These are phyloP conservation scores for Meganola albula DNA, from an alignment of 2,888 invertebrate genomes.

Conservation along the genomic window DNA sequence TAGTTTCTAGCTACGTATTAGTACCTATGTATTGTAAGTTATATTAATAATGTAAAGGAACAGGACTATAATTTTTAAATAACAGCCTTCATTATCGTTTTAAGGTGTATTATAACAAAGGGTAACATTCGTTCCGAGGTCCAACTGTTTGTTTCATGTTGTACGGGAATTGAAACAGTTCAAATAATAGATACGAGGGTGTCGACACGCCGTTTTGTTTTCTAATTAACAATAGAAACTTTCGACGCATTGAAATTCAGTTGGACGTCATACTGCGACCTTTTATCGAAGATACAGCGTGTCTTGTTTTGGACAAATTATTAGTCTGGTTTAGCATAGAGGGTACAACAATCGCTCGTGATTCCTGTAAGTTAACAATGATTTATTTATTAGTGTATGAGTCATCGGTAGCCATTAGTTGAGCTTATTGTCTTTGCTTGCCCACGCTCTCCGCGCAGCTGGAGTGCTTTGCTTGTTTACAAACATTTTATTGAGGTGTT, in stretches of 20 bases:
- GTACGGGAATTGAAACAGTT: conserved; percentile 57
- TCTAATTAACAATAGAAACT: conserved; percentile 57
- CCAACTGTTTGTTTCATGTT: conserved; percentile 40
- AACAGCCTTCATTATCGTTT: conserved; percentile 62
- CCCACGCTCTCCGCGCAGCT: conserved; percentile 51
- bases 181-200: conserved; percentile 68
- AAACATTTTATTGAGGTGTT: conserved; percentile 76
- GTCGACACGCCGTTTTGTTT: conserved; percentile 73
- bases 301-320: conserved; percentile 73
- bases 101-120: conserved; percentile 46
- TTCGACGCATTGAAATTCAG: conserved; percentile 32
- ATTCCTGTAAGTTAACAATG: conserved; percentile 70
- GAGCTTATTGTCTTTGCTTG: conserved; percentile 59
- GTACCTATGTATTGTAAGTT: too few relatives aligned
- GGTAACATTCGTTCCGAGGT: conserved; percentile 56
- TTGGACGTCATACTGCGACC: conserved; percentile 67
- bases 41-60: conserved; percentile 22
- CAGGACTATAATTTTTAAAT: conserved; percentile 59
- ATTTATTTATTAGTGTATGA: conserved; percentile 69
- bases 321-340: conserved; percentile 75
- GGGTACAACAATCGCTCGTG: conserved; percentile 59
- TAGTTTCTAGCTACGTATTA: too few relatives aligned
- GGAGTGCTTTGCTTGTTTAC: conserved; percentile 72
- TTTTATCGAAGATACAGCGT: conserved; percentile 49
- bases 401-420: conserved; percentile 67